Evolutionary conservation across 2,113 vertebrate genomes (phyloP).

Genomic region (Muscicapa adusta): DNA sequence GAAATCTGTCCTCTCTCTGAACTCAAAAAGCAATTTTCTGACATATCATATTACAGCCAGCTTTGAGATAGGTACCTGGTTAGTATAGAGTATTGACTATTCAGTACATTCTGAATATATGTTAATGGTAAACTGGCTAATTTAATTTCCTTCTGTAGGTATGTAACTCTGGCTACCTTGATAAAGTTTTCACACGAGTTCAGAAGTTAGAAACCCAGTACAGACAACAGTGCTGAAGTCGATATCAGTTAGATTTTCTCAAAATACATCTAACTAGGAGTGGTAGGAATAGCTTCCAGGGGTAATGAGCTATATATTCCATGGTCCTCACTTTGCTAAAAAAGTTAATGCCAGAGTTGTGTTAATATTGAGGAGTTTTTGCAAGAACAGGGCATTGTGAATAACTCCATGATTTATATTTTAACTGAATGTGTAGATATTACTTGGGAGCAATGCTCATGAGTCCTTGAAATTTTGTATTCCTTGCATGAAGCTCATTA

Average conservation of each 20-base stretch:
- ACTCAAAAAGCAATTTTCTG: neutral
- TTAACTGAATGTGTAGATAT: neutral
- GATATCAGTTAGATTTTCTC: neutral
- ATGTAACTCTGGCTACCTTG: neutral
- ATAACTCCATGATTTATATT: neutral
- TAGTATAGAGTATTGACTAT: neutral
- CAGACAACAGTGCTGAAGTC: neutral
- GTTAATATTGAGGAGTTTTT: neutral
- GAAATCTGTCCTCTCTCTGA: constrained; percentile 2
- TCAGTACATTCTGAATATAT: neutral
- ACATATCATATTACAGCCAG: neutral
- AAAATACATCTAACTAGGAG: neutral
- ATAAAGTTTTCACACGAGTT: neutral
- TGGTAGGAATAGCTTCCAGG: neutral
- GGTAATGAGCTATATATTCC: neutral
- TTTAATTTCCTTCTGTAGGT: neutral
- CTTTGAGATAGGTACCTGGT: neutral
- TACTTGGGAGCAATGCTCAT: neutral
- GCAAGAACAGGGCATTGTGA: neutral
- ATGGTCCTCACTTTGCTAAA: neutral
- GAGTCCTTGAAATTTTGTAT: neutral
- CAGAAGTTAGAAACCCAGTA: neutral
- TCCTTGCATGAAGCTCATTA: neutral
- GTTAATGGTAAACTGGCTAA: neutral
- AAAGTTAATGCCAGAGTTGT: neutral